Percentiles rank a stretch among this genome's conserved stretches.
These are phyloP conservation scores for Nothoprocta pentlandii DNA, from an alignment of 2,113 vertebrate species.

Conservation along the genomic window DNA sequence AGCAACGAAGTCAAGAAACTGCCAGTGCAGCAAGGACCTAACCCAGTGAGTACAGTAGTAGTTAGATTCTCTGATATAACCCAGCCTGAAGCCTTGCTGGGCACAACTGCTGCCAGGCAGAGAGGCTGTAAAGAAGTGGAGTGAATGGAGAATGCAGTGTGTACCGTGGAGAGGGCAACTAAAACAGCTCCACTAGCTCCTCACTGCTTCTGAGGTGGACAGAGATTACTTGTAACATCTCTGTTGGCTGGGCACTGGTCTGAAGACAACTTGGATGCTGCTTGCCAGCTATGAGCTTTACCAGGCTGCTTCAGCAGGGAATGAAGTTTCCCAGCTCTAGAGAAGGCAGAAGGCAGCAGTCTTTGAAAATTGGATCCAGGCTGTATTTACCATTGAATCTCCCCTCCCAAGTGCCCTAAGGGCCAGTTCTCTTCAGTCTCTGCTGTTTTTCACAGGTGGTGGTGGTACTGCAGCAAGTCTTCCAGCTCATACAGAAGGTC, in stretches of 20 bases:
- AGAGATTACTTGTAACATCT: background rate
- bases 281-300: background rate
- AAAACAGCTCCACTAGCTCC: background rate
- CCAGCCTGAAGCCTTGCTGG: background rate
- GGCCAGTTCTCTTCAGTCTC: background rate
- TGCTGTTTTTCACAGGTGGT: conserved; percentile 86
- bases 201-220: background rate
- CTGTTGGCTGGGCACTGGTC: background rate
- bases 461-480: conserved; percentile 97
- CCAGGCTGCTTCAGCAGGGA: background rate
- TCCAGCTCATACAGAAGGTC: conserved; percentile 97
- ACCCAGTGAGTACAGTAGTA: conserved; percentile 85
- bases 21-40: conserved; percentile 91
- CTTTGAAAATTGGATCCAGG: background rate
- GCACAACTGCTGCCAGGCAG: background rate
- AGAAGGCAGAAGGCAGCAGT: background rate
- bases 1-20: conserved; percentile 89
- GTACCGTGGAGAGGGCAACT: background rate
- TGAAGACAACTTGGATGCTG: background rate
- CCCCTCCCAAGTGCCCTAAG: fast-evolving
- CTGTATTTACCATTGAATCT: background rate
- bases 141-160: background rate
- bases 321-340: background rate
- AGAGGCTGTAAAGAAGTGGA: background rate
- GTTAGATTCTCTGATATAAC: background rate